Percentiles rank a stretch among this genome's conserved stretches.
Evolutionary conservation across 2,888 invertebrate genomes (phyloP).

Genomic region (Dynastes tityus): DNA sequence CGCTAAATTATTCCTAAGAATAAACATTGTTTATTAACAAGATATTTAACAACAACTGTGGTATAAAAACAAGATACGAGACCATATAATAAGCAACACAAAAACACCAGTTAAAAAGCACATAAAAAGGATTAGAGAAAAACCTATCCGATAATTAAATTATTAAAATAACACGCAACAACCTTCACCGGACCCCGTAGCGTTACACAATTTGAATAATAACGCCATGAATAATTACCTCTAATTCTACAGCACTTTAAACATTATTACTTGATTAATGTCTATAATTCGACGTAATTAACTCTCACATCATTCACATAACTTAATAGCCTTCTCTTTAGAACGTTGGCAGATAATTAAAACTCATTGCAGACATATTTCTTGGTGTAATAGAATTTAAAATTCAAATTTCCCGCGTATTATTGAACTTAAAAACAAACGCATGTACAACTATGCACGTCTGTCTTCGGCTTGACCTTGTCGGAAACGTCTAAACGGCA

Average conservation of each 20-base stretch:
- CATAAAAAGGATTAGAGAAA: constrained; percentile 1
- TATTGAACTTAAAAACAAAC: no score
- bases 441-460: no score
- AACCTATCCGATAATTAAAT: constrained; percentile 32
- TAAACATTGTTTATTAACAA: background rate
- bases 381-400: background rate
- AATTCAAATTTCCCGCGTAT: constrained; percentile 21
- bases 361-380: background rate
- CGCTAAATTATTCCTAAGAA: background rate
- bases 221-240: constrained; percentile 18
- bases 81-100: constrained; percentile 6
- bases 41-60: background rate
- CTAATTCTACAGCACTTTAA: constrained; percentile 30
- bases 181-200: constrained; percentile 21
- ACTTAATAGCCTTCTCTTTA: background rate
- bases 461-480: background rate
- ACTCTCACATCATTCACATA: background rate
- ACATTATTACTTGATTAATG: constrained; percentile 32
- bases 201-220: constrained; percentile 34
- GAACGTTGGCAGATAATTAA: background rate
- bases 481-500: background rate
- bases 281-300: constrained; percentile 35
- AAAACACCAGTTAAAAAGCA: background rate
- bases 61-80: background rate
- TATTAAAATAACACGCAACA: constrained; percentile 31